These are phyloP conservation scores for Penaeus monodon DNA, from an alignment of 2,888 invertebrate species.

Conservation along the genomic window DNA sequence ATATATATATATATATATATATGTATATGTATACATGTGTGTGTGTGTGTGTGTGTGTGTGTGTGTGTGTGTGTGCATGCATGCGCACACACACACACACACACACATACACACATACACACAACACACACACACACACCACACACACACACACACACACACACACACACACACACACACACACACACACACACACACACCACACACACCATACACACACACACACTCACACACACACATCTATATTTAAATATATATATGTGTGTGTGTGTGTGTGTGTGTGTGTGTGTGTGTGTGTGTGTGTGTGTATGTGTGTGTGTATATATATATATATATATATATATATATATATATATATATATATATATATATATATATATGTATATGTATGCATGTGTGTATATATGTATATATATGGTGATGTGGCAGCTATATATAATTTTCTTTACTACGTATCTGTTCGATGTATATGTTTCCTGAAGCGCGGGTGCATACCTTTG, in stretches of 20 bases:
- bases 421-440: too few species aligned
- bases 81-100: neutral
- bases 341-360: neutral
- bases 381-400: neutral
- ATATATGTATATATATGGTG: neutral
- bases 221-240: neutral
- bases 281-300: neutral
- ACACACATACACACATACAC: neutral
- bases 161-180: too few species aligned
- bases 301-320: neutral
- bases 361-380: neutral
- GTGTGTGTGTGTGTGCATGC: neutral
- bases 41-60: neutral
- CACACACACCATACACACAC: neutral
- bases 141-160: too few species aligned
- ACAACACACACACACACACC: too few species aligned
- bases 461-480: too few species aligned
- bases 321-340: neutral
- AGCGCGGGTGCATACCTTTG: too few species aligned
- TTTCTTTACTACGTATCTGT: too few species aligned
- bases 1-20: constrained; percentile 7
- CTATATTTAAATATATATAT: neutral
- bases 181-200: too few species aligned
- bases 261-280: neutral
- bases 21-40: neutral